Evolutionary conservation across 2,888 invertebrate species (phyloP), one percentile per base, ranked within the genome.

Genomic region (Plagiodera versicolora): DNA sequence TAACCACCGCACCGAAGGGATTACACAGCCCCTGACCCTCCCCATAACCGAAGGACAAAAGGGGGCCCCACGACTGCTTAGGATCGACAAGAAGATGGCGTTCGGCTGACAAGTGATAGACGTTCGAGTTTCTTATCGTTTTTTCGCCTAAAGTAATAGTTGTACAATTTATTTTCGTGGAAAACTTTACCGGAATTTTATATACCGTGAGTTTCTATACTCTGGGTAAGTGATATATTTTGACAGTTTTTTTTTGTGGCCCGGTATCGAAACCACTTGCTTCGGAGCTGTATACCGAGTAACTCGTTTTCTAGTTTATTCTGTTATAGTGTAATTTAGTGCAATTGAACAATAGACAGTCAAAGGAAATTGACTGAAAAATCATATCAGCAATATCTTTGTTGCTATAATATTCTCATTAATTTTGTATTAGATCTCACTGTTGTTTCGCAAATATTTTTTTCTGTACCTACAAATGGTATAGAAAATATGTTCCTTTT

Each of bases 1-100:
- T 67, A 67, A 71, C 73, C 75, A 72, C 70, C 61, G 66, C 70
- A 67, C 61, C 51, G 46, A 20, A 56, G 48, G 53, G 56, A 56
- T 51, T 48, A 48, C 35, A 28, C 17, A 45, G 16, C 45, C 51
- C 52, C 52, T 14, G 18, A 14, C 19, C 24, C 53, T n/a, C 39
- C 18, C 44, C 5, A 19, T 9, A 19, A 19, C 20, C n/a, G 24
- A 24, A 3, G 24, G 24, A 24, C 24, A 24, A 6, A 6, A 24
- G 24, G 6, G 6, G 24, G 4, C 24, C 24, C 24, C 24, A n/a
- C n/a, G n/a, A n/a, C n/a, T n/a, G 39, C 3, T 3, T 39, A 9
- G 32, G 18, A 47, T 47, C 47, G 9, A 4, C n/a, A 39, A 39
- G 16, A 24, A 24, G 24, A 24, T 24, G 24, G 24, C 24, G 24